A percentile compares a stretch with the other conserved stretches of the same genome.
Evolutionary conservation across 2,888 invertebrate genomes (phyloP).

Genomic region (Byasa hedistus): DNA sequence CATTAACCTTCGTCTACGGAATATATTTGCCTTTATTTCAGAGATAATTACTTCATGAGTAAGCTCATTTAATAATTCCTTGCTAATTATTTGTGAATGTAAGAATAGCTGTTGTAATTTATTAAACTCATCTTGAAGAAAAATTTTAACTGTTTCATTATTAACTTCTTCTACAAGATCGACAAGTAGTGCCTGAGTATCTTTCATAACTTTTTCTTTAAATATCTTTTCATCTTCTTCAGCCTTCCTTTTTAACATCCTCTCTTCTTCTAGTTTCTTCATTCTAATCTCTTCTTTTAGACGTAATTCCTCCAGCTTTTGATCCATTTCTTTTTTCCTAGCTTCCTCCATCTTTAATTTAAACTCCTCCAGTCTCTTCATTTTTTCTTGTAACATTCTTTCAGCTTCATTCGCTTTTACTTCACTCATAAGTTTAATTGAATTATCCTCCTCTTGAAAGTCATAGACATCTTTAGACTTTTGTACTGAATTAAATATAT

Average conservation of each 20-base stretch:
- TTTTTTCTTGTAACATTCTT: slow-evolving; percentile 46
- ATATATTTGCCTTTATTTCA: slow-evolving; percentile 65
- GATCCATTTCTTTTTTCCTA: slow-evolving; percentile 42
- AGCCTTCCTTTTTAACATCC: slow-evolving; percentile 52
- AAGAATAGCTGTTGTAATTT: slow-evolving; percentile 49
- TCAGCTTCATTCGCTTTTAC: slow-evolving; percentile 48
- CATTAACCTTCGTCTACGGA: slow-evolving; percentile 56
- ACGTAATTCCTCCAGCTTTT: slow-evolving; percentile 51
- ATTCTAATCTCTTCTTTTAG: slow-evolving; percentile 51
- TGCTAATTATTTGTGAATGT: slow-evolving; percentile 49
- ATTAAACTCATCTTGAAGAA: slow-evolving; percentile 58
- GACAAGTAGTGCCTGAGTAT: slow-evolving; percentile 55
- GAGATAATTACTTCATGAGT: slow-evolving; percentile 55
- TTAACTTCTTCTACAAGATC: slow-evolving; percentile 58
- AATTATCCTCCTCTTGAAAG: slow-evolving; percentile 38
- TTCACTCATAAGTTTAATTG: slow-evolving; percentile 32
- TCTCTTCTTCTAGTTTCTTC: slow-evolving; percentile 60
- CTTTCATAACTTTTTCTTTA: slow-evolving; percentile 59
- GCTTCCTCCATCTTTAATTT: slow-evolving; percentile 43
- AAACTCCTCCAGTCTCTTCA: slow-evolving; percentile 38
- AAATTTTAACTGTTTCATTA: slow-evolving; percentile 47
- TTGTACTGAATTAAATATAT: slow-evolving; percentile 57
- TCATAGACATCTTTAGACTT: slow-evolving; percentile 51
- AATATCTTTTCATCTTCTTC: slow-evolving; percentile 58
- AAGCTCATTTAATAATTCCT: slow-evolving; percentile 55